Evolutionary conservation across 2,888 invertebrate genomes (phyloP).

Genomic region (Phaedon cochleariae): DNA sequence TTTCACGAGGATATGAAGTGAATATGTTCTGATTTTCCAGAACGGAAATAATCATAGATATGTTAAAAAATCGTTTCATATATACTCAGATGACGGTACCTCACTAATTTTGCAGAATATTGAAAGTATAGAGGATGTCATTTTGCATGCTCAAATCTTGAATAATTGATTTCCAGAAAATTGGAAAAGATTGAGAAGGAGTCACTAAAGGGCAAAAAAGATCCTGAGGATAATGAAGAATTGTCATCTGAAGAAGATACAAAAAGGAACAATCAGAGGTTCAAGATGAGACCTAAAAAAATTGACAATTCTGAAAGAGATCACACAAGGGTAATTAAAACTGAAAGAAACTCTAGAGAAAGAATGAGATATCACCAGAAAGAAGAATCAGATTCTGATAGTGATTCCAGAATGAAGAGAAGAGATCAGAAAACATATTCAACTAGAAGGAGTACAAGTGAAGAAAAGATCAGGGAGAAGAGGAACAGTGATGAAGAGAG

Average conservation of each 20-base stretch:
- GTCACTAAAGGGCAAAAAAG: conserved; percentile 39
- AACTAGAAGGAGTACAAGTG: neutral
- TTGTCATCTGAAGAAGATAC: conserved; percentile 34
- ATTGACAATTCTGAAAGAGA: neutral
- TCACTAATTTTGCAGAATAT: too few relatives aligned
- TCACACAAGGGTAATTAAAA: neutral
- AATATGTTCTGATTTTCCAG: too few relatives aligned
- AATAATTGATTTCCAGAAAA: conserved; percentile 38
- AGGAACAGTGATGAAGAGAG: neutral
- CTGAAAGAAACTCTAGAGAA: neutral
- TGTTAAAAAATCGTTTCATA: too few relatives aligned
- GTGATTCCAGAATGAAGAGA: neutral
- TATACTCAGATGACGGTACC: too few relatives aligned
- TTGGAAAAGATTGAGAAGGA: conserved; percentile 46
- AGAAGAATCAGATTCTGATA: neutral
- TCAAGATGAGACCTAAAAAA: neutral
- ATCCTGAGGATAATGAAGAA: conserved; percentile 25
- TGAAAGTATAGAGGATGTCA: too few relatives aligned
- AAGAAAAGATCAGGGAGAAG: neutral
- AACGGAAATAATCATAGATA: too few relatives aligned
- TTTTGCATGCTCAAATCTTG: too few relatives aligned
- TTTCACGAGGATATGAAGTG: too few relatives aligned
- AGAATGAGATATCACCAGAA: neutral
- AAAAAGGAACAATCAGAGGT: conserved; percentile 31
- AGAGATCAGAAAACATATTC: neutral